Percentiles rank a stretch among this genome's conserved stretches.
Conservation (phyloP, 53 echinoderm and acorn worm species). For the Stichopus horrens region DNA sequence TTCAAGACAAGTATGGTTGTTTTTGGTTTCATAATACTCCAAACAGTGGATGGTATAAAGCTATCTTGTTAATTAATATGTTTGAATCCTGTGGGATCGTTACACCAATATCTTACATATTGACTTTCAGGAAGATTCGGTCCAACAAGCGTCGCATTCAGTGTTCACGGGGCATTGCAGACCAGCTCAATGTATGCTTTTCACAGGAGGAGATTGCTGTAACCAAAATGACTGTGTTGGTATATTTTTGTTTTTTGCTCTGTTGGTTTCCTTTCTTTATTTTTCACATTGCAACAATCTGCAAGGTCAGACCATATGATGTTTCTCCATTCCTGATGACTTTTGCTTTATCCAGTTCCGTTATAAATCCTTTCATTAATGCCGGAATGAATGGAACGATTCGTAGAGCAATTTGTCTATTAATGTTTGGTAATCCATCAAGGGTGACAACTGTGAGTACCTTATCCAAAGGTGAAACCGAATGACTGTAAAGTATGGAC, state of each 20-base stretch:
- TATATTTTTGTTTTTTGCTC: neutral
- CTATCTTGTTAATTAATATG: neutral
- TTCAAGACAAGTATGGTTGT: neutral
- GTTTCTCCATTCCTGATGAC: neutral
- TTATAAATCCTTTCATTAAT: constrained; percentile 21
- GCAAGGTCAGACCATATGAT: neutral
- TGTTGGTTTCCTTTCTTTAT: constrained; percentile 22
- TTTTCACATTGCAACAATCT: neutral
- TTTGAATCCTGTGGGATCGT: constrained; percentile 35
- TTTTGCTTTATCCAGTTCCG: constrained; percentile 8
- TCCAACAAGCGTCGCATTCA: constrained; percentile 20
- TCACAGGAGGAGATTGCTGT: constrained; percentile 26
- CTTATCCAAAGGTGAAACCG: neutral
- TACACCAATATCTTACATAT: constrained; percentile 21
- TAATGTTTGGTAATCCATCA: neutral
- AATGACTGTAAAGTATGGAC: neutral
- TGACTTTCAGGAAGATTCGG: constrained; percentile 32
- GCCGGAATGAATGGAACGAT: constrained; percentile 17
- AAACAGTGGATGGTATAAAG: neutral
- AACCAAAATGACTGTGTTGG: constrained; percentile 8
- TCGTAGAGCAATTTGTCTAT: neutral
- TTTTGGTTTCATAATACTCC: neutral
- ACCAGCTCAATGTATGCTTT: neutral
- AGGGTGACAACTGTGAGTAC: neutral
- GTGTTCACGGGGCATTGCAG: no score